Evolutionary conservation across 2,888 invertebrate species (phyloP).

Genomic region (Hypolimnas misippus): DNA sequence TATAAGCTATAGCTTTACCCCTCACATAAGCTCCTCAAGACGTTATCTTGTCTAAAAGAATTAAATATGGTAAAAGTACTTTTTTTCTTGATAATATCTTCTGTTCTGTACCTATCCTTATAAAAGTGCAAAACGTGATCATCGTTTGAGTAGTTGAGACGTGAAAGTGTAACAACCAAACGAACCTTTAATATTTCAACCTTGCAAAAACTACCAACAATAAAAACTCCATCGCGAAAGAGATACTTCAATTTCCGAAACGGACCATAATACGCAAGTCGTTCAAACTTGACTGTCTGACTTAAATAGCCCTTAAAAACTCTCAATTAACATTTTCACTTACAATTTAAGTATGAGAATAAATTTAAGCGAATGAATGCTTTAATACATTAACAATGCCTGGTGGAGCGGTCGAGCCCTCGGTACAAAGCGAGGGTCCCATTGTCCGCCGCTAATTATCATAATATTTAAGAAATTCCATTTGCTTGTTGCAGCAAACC

Average conservation of each 20-base stretch:
- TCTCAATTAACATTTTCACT: not conserved
- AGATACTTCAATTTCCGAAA: too few relatives aligned
- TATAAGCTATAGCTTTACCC: too few relatives aligned
- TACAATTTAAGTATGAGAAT: not conserved
- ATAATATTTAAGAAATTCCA: constrained; percentile 34
- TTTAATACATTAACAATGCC: constrained; percentile 2
- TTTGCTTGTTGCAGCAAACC: constrained; percentile 80
- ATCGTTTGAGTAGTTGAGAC: too few relatives aligned
- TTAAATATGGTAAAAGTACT: too few relatives aligned
- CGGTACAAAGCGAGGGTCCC: constrained; percentile 15
- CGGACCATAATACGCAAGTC: not conserved
- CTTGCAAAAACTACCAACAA: too few relatives aligned
- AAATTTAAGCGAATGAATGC: not conserved
- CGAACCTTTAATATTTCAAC: too few relatives aligned
- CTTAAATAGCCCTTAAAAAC: not conserved
- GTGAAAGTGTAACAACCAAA: too few relatives aligned
- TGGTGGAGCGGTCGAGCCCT: constrained; percentile 2
- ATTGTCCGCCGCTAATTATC: constrained; percentile 32
- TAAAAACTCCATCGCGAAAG: not conserved
- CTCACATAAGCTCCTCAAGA: too few relatives aligned
- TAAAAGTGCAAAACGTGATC: too few relatives aligned
- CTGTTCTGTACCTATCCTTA: too few relatives aligned
- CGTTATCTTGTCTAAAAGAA: too few relatives aligned
- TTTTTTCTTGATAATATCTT: too few relatives aligned
- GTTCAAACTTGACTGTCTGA: not conserved